Conservation (phyloP, 2,888 invertebrate genomes). For the Julus scandinavius region DNA sequence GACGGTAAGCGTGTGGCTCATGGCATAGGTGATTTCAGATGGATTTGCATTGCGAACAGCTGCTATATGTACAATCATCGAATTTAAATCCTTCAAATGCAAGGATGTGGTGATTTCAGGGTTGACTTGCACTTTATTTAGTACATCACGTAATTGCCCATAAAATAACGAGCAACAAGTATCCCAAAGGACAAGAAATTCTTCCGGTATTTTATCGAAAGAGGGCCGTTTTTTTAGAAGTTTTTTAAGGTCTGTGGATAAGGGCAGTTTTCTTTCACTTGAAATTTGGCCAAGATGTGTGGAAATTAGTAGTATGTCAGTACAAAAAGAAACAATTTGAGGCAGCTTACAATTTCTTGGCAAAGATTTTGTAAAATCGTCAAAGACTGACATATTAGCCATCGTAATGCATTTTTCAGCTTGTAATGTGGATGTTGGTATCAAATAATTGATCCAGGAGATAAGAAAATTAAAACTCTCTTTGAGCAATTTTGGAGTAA, state of each 20-base stretch:
- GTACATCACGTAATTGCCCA: neutral
- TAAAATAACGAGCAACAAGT: neutral
- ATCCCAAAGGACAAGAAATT: neutral
- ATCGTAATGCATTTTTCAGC: neutral
- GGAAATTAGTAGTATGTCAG: neutral
- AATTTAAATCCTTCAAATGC: neutral
- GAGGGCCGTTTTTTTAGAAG: neutral
- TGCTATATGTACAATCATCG: neutral
- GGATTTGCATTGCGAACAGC: neutral
- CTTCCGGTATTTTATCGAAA: neutral
- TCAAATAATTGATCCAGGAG: constrained; percentile 19
- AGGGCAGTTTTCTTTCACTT: neutral
- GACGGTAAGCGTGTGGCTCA: neutral
- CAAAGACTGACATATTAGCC: neutral
- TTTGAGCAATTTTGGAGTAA: neutral
- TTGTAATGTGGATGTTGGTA: neutral
- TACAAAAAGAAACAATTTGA: neutral
- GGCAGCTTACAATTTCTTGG: neutral
- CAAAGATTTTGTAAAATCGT: neutral
- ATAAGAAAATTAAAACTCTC: neutral
- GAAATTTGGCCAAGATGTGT: neutral
- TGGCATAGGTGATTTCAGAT: neutral
- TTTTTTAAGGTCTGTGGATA: neutral
- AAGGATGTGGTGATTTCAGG: neutral
- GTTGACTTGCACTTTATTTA: neutral